phyloP scores from a whole-genome alignment of 2,113 vertebrate species.

The Mohoua ochrocephala region DNA sequence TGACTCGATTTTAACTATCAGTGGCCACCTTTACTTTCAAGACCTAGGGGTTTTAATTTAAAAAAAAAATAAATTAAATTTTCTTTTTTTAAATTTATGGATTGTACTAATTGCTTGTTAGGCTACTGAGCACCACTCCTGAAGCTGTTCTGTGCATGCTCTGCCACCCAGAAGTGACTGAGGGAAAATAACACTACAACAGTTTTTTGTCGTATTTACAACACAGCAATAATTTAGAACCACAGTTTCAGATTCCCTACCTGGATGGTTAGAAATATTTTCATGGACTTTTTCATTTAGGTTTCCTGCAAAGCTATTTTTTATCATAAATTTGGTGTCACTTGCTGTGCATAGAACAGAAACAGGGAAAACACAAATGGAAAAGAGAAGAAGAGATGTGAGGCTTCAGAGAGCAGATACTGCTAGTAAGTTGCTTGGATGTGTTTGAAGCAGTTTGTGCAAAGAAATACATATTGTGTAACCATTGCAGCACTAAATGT shows the following conservation, averaged over 20 bases:
- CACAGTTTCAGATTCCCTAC: background rate
- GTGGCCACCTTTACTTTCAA: background rate
- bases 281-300: fast-evolving
- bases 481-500: background rate
- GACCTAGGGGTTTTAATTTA: background rate
- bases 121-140: background rate
- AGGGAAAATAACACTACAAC: background rate
- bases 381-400: background rate
- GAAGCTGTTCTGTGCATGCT: background rate
- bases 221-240: background rate
- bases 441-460: background rate
- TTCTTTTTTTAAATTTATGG: background rate
- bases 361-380: background rate
- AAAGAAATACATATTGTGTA: background rate
- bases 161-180: conserved; percentile 2
- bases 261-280: background rate
- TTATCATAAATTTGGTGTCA: background rate
- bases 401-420: background rate
- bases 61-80: too few species aligned
- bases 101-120: conserved; percentile 23
- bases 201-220: background rate
- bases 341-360: background rate
- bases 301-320: background rate
- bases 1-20: conserved; percentile 49
- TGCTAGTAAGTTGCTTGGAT: background rate